phyloP scores from a whole-genome alignment of 2,113 vertebrate genomes.

The Chloroceryle aenea region DNA sequence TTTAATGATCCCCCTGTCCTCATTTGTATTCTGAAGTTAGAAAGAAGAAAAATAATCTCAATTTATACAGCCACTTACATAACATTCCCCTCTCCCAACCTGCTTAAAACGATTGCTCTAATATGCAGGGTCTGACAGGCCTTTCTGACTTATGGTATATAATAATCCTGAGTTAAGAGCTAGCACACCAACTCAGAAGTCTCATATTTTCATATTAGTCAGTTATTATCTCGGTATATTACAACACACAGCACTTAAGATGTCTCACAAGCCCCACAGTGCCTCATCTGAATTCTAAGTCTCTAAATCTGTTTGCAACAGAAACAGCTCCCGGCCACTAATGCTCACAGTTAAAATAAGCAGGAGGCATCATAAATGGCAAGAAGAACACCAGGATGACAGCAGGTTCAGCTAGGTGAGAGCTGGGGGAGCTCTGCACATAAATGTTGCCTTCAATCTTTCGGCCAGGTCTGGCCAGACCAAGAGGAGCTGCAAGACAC shows the following conservation, averaged over 20 bases:
- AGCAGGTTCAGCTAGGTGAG: neutral
- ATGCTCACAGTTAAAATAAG: fast-evolving
- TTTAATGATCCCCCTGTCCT: neutral
- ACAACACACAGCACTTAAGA: neutral
- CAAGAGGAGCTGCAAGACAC: neutral
- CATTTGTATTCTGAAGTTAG: neutral
- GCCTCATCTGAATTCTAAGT: neutral
- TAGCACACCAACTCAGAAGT: neutral
- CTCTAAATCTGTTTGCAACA: neutral
- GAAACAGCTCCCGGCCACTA: neutral
- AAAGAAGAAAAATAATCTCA: neutral
- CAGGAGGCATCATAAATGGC: neutral
- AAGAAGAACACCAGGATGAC: neutral
- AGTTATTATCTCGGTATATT: constrained; percentile 13
- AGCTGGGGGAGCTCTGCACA: neutral
- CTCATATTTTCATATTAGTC: neutral
- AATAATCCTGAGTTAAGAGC: neutral
- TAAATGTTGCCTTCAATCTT: neutral
- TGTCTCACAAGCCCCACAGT: neutral
- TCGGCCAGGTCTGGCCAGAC: neutral
- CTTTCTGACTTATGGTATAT: neutral
- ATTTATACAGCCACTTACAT: neutral
- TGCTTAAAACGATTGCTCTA: neutral
- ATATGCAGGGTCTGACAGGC: neutral
- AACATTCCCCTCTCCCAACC: neutral